phyloP scores from a whole-genome alignment of 1,140 invertebrate species.

The Anoplolepis gracilipes region DNA sequence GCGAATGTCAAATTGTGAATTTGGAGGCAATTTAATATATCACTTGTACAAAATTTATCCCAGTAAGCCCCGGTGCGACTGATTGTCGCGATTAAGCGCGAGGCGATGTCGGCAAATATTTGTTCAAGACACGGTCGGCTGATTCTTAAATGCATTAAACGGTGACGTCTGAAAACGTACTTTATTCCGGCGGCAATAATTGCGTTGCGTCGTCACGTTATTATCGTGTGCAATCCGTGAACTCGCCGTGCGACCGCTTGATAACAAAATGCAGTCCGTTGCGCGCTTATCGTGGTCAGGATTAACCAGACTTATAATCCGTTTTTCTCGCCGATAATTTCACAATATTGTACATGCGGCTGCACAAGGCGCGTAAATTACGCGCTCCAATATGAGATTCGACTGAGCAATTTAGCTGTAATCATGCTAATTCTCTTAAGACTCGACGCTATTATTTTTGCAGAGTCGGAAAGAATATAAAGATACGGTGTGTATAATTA shows the following conservation, averaged over 20 bases:
- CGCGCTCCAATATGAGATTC: slow-evolving; percentile 23
- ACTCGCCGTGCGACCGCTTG: slow-evolving; percentile 4
- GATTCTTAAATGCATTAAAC: slow-evolving; percentile 22
- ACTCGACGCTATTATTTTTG: slow-evolving; percentile 34
- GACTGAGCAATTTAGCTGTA: slow-evolving; percentile 2
- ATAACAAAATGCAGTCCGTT: slow-evolving; percentile 38
- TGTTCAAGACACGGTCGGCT: slow-evolving; percentile 20
- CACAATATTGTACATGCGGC: slow-evolving; percentile 20
- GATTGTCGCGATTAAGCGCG: slow-evolving; percentile 28
- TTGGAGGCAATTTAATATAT: neutral
- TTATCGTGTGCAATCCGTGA: slow-evolving; percentile 25
- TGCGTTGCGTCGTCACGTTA: slow-evolving; percentile 6
- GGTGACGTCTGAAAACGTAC: neutral
- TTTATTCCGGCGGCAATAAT: slow-evolving; percentile 12
- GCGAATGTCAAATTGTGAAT: neutral
- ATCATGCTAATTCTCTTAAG: slow-evolving; percentile 29
- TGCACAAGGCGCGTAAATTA: slow-evolving; percentile 23
- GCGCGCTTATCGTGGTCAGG: slow-evolving; percentile 24
- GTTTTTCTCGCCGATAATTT: slow-evolving; percentile 38
- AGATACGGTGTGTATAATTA: slow-evolving; percentile 13
- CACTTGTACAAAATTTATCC: neutral
- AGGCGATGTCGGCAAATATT: slow-evolving; percentile 37
- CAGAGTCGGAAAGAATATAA: neutral
- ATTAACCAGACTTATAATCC: slow-evolving; percentile 48
- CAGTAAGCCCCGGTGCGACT: neutral